Conservation (phyloP, 2,888 invertebrate species). For the Drosophila infuscata region DNA sequence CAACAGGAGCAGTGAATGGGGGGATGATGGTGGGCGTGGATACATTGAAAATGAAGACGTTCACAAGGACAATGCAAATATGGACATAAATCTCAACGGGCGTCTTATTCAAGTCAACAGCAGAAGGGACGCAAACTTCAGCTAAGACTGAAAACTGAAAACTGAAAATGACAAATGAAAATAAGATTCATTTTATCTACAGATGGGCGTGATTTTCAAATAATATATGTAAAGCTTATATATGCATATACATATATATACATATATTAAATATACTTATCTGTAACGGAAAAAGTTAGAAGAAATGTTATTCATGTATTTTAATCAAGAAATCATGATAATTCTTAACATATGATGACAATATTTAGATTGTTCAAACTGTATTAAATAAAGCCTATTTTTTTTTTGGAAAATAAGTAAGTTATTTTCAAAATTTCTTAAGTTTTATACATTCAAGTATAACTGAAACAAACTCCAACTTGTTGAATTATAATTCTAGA, state of each 20-base stretch:
- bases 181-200: not conserved
- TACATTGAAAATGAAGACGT: constrained; percentile 47
- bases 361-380: not conserved
- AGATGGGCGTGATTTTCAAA: not conserved
- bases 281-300: not conserved
- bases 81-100: constrained; percentile 71
- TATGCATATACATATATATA: not conserved
- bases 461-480: not conserved
- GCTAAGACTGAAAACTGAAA: constrained; percentile 19
- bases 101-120: constrained; percentile 61
- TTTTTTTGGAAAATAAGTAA: not conserved
- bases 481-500: not conserved
- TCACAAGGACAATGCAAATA: constrained; percentile 74
- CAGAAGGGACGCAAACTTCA: constrained; percentile 27
- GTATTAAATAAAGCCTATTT: not conserved
- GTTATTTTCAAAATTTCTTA: not conserved
- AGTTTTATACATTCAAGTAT: not conserved
- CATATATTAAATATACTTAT: not conserved
- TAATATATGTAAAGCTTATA: not conserved
- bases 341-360: not conserved
- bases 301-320: not conserved
- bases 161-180: constrained; percentile 20
- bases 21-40: constrained; percentile 47
- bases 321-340: not conserved
- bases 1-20: not conserved